Conservation (phyloP, 2,797 vertebrate genomes). For the Acrossocheilus fasciatus region DNA sequence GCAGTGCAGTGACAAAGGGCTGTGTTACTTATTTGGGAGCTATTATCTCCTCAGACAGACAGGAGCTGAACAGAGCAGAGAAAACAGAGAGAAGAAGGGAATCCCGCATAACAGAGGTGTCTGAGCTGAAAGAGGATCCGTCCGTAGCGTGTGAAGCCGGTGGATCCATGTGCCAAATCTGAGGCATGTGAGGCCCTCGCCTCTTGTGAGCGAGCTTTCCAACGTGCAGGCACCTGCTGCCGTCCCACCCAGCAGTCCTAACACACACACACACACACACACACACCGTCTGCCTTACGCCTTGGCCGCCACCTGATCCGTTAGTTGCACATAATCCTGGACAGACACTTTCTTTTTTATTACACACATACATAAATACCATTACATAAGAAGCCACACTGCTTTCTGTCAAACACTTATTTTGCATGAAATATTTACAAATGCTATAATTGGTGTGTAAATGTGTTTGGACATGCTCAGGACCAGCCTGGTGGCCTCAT, state of each 20-base stretch:
- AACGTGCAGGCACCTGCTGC: conserved; percentile 64
- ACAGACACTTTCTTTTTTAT: conserved; percentile 40
- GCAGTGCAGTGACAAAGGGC: conserved; percentile 37
- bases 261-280: conserved; percentile 51
- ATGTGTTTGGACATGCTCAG: conserved; percentile 50
- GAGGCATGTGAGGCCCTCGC: conserved; percentile 57
- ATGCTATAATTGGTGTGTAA: conserved; percentile 54
- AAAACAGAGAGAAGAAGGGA: conserved; percentile 33
- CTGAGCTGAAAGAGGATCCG: conserved; percentile 58
- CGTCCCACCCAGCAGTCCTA: conserved; percentile 48
- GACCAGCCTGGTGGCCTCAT: conserved; percentile 18
- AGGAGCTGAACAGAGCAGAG: conserved; percentile 27
- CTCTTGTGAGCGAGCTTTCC: conserved; percentile 41
- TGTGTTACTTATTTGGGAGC: conserved; percentile 37
- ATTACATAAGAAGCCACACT: conserved; percentile 45
- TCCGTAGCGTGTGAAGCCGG: conserved; percentile 60
- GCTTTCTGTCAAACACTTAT: conserved; percentile 35
- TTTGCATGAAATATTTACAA: conserved; percentile 56
- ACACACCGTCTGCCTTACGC: conserved; percentile 42
- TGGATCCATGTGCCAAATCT: conserved; percentile 60
- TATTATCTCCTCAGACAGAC: conserved; percentile 48
- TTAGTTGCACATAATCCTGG: conserved; percentile 51
- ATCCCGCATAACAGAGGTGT: conserved; percentile 48
- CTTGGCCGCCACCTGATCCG: conserved; percentile 55
- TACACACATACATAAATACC: conserved; percentile 10